phyloP scores from a whole-genome alignment of 2,113 vertebrate genomes.

The Trematocara marginatum region DNA sequence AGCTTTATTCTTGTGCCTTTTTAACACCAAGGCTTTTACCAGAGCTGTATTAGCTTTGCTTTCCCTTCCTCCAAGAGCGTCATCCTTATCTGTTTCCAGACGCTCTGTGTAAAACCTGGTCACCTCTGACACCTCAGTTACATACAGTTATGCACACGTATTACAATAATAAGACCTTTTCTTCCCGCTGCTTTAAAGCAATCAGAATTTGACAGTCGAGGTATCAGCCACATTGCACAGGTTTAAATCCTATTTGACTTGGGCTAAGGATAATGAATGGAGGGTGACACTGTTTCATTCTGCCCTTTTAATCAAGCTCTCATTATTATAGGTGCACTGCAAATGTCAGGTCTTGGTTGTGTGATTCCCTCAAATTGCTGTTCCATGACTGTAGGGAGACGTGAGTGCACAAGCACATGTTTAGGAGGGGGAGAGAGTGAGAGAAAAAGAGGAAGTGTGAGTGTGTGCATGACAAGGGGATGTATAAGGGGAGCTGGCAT shows the following conservation, averaged over 20 bases:
- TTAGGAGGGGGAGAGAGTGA: background rate
- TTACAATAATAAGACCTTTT: slow-evolving; percentile 56
- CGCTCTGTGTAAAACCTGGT: slow-evolving; percentile 50
- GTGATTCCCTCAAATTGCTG: slow-evolving; percentile 53
- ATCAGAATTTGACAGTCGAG: slow-evolving; percentile 54
- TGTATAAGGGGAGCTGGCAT: slow-evolving; percentile 62
- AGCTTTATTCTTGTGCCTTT: slow-evolving; percentile 60
- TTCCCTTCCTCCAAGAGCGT: background rate
- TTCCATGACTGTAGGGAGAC: slow-evolving; percentile 46
- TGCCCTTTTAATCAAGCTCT: slow-evolving; percentile 69
- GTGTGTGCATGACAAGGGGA: slow-evolving; percentile 54
- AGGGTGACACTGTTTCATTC: slow-evolving; percentile 49
- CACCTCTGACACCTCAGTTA: slow-evolving; percentile 36
- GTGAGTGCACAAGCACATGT: slow-evolving; percentile 16
- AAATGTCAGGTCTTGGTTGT: slow-evolving; percentile 64
- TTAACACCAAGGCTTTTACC: slow-evolving; percentile 45
- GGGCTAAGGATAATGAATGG: slow-evolving; percentile 54
- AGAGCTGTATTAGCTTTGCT: slow-evolving; percentile 13
- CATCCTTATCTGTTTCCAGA: slow-evolving; percentile 56
- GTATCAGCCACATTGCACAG: slow-evolving; percentile 51
- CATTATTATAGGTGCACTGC: slow-evolving; percentile 55
- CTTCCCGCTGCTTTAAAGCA: slow-evolving; percentile 21
- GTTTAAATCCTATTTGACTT: slow-evolving; percentile 66
- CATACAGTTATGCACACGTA: slow-evolving; percentile 13
- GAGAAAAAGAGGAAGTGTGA: slow-evolving; percentile 2